Base-by-base conservation (phyloP, 1,140 invertebrate species). In the Zaprionus vittiger region DNA sequence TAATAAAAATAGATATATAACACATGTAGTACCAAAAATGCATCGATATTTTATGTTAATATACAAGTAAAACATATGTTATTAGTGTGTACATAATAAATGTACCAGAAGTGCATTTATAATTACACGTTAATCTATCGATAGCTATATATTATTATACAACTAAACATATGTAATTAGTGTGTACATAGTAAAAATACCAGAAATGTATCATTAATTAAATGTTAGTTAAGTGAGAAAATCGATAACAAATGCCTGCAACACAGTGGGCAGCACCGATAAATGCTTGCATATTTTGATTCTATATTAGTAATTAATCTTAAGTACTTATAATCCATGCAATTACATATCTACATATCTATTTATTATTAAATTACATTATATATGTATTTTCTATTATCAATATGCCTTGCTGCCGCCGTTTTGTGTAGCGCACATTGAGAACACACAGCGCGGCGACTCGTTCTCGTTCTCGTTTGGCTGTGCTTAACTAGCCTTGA, bases 401-500 rank as follows among this genome's bases (percentile, higher is more conserved):
- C 47, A 5, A 52, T 61, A 63, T 68, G 37, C 57, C 66, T 26
- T 2, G 34, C 24, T 17, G 31, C 0, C 4, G 41, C 4, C 17
- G 4, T 5, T 28, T 44, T 12, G n/a, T 52, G 79, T 75, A 84
- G 55, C 52, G 79, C 67, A 71, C 14, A 57, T 22, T 28, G n/a
- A 69, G 83, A 84, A 75, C 70, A 64, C 71, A 70, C 11, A 41
- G 31, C 38, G 5, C 56, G 34, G n/a, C 52, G 64, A 65, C 54
- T 67, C 47, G 62, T 69, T 80, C 44, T 78, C 72, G 74, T 70
- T 89, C 67, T 77, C 79, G 73, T 80, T 79, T 75, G 82, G 66
- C 71, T 68, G 34, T 72, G 65, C 68, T 72, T 69, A 44, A 66
- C 71, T 89, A 55, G 78, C 90, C 90, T 91, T 91, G 90, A 91